Evolutionary conservation across 2,888 invertebrate genomes (phyloP), one percentile per base, ranked within the genome.

Genomic region (Unio delphinus): DNA sequence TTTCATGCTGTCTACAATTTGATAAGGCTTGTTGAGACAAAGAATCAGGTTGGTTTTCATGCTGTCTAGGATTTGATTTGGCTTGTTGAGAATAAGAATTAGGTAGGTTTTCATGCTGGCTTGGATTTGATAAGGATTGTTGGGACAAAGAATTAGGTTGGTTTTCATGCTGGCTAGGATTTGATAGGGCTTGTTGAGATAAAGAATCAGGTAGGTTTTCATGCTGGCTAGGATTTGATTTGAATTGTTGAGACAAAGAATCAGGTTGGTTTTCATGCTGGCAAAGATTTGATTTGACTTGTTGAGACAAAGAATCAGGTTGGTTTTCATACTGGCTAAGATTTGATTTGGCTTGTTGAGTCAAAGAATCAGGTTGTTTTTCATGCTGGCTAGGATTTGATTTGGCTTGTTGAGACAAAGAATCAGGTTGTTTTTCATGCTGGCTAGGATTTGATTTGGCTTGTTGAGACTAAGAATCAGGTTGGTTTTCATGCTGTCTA

Each of bases 271-370:
- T 45, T 45, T 45, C 45, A 45, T 45, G 45, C 45, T 45, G 8
- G 11, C 11, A 11, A 11, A 11, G 67, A 67, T 45, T 23, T 67
- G 34, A 23, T 56, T 8, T 45, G 57, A 15, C 55, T 67, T 26
- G 61, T 58, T 4, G 45, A 67, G 26, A 45, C 11, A 11, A 11
- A 45, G 45, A 45, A 45, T 2, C 45, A 45, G 45, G 45, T 45
- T 45, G 45, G 11, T 45, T 45, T 45, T 45, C 45, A 45, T 45
- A 11, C 45, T 45, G 8, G 11, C 11, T 45, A 45, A 11, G 67
- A 67, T 45, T 23, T 67, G 34, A 23, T 56, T 8, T 45, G 57
- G 20, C 55, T 67, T 26, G 61, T 58, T 4, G 45, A 67, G 26
- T 11, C 3, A 11, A 11, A 45, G 45, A 45, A 45, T 2, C 11